Conservation (phyloP, 2,888 invertebrate genomes). For the Netelia fuscicornis region DNA sequence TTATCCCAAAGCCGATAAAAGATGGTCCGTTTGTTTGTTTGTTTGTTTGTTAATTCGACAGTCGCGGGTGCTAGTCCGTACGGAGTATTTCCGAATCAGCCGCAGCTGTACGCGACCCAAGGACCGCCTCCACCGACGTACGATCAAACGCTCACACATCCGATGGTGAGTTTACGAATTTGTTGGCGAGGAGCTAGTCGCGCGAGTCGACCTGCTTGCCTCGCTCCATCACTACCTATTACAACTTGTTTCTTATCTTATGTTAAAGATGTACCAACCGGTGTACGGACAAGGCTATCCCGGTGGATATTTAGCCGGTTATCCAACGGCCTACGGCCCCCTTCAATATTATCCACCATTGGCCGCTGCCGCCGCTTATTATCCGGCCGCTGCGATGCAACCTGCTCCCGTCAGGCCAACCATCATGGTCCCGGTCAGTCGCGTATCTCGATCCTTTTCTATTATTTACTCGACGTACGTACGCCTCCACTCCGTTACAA, state of each 20-base stretch:
- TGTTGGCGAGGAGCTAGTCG: too few species aligned
- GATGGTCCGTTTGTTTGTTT: slow-evolving; percentile 25
- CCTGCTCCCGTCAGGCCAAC: slow-evolving; percentile 87
- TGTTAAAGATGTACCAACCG: slow-evolving; percentile 89
- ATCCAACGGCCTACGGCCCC: slow-evolving; percentile 91
- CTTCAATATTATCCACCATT: slow-evolving; percentile 90
- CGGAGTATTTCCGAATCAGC: slow-evolving; percentile 86
- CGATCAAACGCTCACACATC: slow-evolving; percentile 89
- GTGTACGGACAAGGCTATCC: slow-evolving; percentile 91
- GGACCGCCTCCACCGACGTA: slow-evolving; percentile 89
- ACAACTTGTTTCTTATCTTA: too few species aligned
- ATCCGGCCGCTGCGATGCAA: slow-evolving; percentile 87
- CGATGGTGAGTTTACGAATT: slow-evolving; percentile 84
- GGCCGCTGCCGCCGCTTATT: slow-evolving; percentile 88
- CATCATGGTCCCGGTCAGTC: slow-evolving; percentile 91
- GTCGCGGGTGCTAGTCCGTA: slow-evolving; percentile 88
- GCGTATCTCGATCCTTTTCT: not conserved
- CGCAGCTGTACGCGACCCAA: slow-evolving; percentile 89
- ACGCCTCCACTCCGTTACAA: too few species aligned
- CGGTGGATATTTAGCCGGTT: slow-evolving; percentile 88
- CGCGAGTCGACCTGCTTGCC: too few species aligned
- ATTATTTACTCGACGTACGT: not conserved
- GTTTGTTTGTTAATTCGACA: slow-evolving; percentile 72
- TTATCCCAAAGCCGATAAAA: slow-evolving; percentile 3
- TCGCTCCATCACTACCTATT: too few species aligned